Conservation (phyloP, 2,113 vertebrate genomes). For the Perognathus longimembris region DNA sequence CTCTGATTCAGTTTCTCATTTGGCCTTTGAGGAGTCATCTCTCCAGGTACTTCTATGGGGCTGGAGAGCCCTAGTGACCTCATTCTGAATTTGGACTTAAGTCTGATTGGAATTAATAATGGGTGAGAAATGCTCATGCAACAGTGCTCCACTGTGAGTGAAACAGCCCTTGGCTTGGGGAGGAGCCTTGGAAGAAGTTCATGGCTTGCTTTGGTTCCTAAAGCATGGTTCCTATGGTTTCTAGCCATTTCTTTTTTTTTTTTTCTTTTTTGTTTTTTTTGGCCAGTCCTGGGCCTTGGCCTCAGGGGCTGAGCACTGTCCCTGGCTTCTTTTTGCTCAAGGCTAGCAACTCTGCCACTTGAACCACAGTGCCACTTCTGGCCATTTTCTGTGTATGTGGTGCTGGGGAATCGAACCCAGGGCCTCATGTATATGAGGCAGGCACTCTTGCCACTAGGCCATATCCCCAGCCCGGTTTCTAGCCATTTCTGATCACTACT, state of each 20-base stretch:
- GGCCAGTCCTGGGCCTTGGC: too few species aligned
- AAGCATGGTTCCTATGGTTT: not conserved
- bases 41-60: not conserved
- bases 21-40: not conserved
- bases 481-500: not conserved
- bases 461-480: too few species aligned
- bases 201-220: not conserved
- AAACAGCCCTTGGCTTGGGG: constrained; percentile 2
- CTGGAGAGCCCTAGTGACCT: not conserved
- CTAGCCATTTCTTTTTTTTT: not conserved
- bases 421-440: too few species aligned
- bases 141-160: not conserved
- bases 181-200: not conserved
- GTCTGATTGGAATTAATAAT: not conserved
- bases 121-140: not conserved
- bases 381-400: too few species aligned
- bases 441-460: too few species aligned
- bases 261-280: too few species aligned
- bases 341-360: too few species aligned
- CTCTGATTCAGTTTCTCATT: not conserved
- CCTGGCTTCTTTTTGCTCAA: too few species aligned
- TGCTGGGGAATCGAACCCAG: too few species aligned
- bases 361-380: too few species aligned
- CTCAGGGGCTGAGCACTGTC: too few species aligned
- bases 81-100: not conserved